Base-by-base conservation (phyloP, 2,113 vertebrate species). In the Nycticebus coucang region DNA sequence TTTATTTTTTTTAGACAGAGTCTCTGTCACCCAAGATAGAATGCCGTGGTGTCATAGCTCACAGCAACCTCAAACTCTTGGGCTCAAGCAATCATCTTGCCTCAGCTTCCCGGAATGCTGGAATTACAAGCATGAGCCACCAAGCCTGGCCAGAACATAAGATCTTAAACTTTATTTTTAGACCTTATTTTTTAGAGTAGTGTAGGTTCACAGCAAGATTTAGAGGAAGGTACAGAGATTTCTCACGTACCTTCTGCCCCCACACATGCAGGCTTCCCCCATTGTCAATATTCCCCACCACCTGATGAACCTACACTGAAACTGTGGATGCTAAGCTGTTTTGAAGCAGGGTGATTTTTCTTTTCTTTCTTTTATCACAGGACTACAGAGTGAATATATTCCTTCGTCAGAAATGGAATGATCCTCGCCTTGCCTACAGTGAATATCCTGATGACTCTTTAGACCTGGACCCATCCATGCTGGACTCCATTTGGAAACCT, bases 381-480 rank as follows among this genome's bases (percentile, higher is more conserved):
- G 99, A 99, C 98, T 99, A 99, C 97, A 98, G 99, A 60, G 99
- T 99, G 95, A 99, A 99, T 96, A 99, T 99, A 97, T 99, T 99
- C 97, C 99, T 99, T 92, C 99, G 99, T 50, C 99, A 99, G 98
- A 99, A 99, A 80, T 99, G 99, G 99, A 99, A 99, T 2, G 99
- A 99, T 94, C 99, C 99, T 2, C 98, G 99, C 15, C 98, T 99
- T 0, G 99, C 99, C 2, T 99, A 99, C 59, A 98, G 99, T 35
- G 99, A 99, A 98, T 99, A 99, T 93, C 99, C 99, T 12, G 99
- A 99, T 68, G 99, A 99, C 97, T 99, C 99, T n/a, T 98, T 99
- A 96, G 99, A 99, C 96, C 97, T 99, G 93, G 99, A 99, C 97
- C 99, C 99, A 9, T 99, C 99, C 57, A 99, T 99, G 99, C 88